Base-by-base conservation (phyloP, 2,797 vertebrate species). In the Notolabrus celidotus region DNA sequence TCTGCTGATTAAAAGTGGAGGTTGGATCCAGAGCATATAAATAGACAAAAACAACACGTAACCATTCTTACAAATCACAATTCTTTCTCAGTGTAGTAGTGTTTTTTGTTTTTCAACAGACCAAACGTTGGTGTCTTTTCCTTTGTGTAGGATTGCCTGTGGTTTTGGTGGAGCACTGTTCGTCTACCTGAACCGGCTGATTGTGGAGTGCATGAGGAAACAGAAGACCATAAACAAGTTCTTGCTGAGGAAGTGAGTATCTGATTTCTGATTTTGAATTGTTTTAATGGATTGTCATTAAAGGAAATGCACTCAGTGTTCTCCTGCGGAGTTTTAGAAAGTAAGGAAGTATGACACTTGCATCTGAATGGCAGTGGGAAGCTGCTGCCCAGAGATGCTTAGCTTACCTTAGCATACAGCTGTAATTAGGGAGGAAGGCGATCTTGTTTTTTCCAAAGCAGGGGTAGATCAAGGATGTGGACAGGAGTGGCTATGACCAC, bases 171-270 rank as follows among this genome's bases (percentile, higher is more conserved):
- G 98, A 0, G 98, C 98, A 0, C 93, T 99, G 64, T 99, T 98
- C 0, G 98, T 99, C 71, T 99, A 97, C 92, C 93, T 99, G 88
- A 99, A 99, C 92, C 93, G 98, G 61, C 95, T 96, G 88, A 99
- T 99, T 0, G 98, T 99, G 15, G 96, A 98, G 90, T 97, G 97
- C 86, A 99, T 99, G 96, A 95, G 98, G 83, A 98, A 98, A 69
- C 97, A 99, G 89, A 99, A 99, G 89, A 95, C 96, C 51, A 98
- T 99, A 77, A 99, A 98, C 90, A 98, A 97, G 88, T 97, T 98
- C 87, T 92, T 99, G 71, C 95, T 99, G 92, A 97, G 96, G 89
- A 99, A 99, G 98, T 99, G 88, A 95, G 97, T 90, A 83, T 74
- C 59, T 58, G 51, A 67, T 22, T 25, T 15, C 12, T 34, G n/a